Evolutionary conservation across 2,797 vertebrate species (phyloP), one percentile per base, ranked within the genome.

Genomic region (Hephaestus fuliginosus): DNA sequence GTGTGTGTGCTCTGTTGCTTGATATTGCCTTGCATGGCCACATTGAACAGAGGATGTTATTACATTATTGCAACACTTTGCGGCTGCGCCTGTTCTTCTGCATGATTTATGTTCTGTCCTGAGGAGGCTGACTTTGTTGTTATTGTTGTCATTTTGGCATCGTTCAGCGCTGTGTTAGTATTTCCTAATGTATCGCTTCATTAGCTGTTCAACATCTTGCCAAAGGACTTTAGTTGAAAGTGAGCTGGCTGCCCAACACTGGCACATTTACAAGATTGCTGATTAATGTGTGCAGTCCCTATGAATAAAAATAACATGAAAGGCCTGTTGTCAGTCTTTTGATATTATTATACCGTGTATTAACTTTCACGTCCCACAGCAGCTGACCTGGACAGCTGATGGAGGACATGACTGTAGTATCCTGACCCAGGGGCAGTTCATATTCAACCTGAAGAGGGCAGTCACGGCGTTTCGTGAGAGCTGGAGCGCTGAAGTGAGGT

Each of bases 391-490:
- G 22, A 57, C 57, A 60, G 53, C 70, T 65, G 75, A 61, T 13
- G 18, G 43, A 49, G 36, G 28, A 18, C 14, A n/a, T 36, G 30
- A 25, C 20, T 33, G 60, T 0, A 7, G 14, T 33, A 14, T 4
- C 20, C 20, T n/a, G 72, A 52, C 43, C 13, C 33, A 39, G 48
- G 41, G 33, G 44, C 30, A 2, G 30, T 61, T 64, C 57, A 68
- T 11, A 4, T 46, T 61, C 12, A 39, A 2, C 81, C 85, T 78
- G 74, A 17, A 82, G 85, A 66, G 63, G 81, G 81, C 87, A 91
- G 80, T 88, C 67, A 76, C 79, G 90, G 6, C 7, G 8, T 39
- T 39, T 39, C 8, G 36, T 39, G 7, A 25, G 25, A 25, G 25
- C 25, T 41, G 65, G 10, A 15, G 44, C 44, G 33, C 17, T 49